A percentile compares a stretch with the other conserved stretches of the same genome.
Conservation (phyloP, 2,113 vertebrate genomes). For the Anseranas semipalmata region DNA sequence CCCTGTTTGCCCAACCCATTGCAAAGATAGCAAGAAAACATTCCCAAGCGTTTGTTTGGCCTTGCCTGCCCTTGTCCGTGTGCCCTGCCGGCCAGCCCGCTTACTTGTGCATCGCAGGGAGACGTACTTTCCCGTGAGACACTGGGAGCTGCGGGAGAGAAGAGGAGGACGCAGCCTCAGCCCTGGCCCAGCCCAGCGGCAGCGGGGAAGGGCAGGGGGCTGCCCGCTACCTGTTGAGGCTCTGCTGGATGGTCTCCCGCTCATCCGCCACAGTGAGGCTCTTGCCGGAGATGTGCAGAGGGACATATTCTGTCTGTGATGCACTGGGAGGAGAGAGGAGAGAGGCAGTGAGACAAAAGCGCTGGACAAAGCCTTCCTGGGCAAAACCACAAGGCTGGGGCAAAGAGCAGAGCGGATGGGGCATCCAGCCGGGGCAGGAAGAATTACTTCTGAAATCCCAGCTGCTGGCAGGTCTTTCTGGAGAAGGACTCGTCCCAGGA, state of each 20-base stretch:
- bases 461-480: conserved; percentile 76
- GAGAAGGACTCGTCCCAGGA: conserved; percentile 71
- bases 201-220: background rate
- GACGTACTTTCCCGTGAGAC: conserved; percentile 68
- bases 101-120: conserved; percentile 82
- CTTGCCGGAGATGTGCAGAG: background rate
- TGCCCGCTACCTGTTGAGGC: conserved; percentile 69
- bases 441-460: conserved; percentile 80
- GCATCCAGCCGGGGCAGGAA: background rate
- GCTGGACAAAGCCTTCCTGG: fast-evolving
- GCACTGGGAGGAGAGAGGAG: conserved; percentile 21
- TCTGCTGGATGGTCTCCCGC: conserved; percentile 75
- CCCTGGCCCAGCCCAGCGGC: fast-evolving
- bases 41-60: background rate
- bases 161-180: background rate
- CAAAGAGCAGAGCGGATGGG: fast-evolving
- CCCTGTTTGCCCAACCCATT: background rate
- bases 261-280: conserved; percentile 26
- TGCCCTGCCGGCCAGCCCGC: background rate
- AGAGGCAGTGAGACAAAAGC: background rate
- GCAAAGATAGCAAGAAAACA: background rate
- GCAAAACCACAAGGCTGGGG: fast-evolving
- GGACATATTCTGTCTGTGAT: conserved; percentile 48
- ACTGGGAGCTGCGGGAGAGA: conserved; percentile 66
- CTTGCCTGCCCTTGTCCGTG: fast-evolving